Evolutionary conservation across 2,888 invertebrate genomes (phyloP).

Genomic region (Apodemia mormo): DNA sequence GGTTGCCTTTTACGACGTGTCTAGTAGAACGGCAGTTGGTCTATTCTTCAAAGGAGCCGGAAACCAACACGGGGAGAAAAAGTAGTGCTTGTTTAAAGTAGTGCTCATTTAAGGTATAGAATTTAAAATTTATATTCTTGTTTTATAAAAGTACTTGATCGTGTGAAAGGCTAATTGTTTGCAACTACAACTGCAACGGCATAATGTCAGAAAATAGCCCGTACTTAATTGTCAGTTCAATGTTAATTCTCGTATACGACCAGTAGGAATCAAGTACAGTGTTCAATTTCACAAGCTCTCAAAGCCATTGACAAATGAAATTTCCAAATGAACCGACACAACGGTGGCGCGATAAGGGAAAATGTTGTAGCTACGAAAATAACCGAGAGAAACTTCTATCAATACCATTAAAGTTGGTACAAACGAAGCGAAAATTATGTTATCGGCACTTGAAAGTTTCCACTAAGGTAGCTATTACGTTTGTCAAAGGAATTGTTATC

Average conservation of each 20-base stretch:
- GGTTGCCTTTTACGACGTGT: too few species aligned
- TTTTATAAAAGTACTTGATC: too few species aligned
- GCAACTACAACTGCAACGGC: background rate
- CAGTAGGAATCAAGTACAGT: slow-evolving; percentile 41
- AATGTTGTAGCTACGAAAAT: slow-evolving; percentile 34
- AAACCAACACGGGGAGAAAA: too few species aligned
- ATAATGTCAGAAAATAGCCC: background rate
- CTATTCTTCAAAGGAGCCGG: too few species aligned
- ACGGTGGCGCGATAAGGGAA: slow-evolving; percentile 44
- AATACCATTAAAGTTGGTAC: slow-evolving; percentile 14
- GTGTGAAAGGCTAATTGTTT: too few species aligned
- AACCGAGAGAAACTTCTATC: slow-evolving; percentile 5
- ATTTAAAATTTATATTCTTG: too few species aligned
- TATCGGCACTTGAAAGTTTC: slow-evolving; percentile 1
- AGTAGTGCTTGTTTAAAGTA: too few species aligned
- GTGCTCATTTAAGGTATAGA: too few species aligned
- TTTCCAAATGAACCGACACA: slow-evolving; percentile 48
- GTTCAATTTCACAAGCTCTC: slow-evolving; percentile 26
- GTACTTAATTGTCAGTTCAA: slow-evolving; percentile 20
- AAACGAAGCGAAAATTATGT: slow-evolving; percentile 15
- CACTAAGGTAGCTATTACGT: background rate
- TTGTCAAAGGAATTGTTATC: slow-evolving; percentile 7
- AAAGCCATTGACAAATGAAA: slow-evolving; percentile 55
- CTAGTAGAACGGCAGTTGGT: too few species aligned
- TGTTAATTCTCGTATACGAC: slow-evolving; percentile 35